Conservation (phyloP, 2,888 invertebrate species). For the Lasius platythorax region DNA sequence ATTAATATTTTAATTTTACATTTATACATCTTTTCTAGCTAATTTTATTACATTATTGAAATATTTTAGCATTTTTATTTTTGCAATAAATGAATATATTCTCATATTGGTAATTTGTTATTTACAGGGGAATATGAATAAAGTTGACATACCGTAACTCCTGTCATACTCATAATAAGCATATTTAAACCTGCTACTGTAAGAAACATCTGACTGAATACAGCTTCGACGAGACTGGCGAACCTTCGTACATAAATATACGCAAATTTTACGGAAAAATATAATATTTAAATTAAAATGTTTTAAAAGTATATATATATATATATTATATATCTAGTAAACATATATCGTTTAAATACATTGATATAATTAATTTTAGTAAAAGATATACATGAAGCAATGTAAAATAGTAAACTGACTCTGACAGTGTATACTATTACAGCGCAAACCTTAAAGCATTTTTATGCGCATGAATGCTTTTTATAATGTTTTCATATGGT, state of each 20-base stretch:
- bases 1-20: not conserved
- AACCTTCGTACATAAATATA: constrained; percentile 18
- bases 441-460: constrained; percentile 38
- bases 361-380: constrained; percentile 2
- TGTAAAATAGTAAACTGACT: not conserved
- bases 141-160: constrained; percentile 41
- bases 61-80: not conserved
- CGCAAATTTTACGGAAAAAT: not conserved
- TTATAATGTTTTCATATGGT: constrained; percentile 36
- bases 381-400: not conserved
- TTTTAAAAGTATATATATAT: not conserved
- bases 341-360: not conserved
- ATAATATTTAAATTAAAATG: not conserved
- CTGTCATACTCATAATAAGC: constrained; percentile 52
- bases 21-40: not conserved
- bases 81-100: not conserved
- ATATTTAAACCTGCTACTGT: constrained; percentile 32
- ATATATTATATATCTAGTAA: not conserved
- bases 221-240: constrained; percentile 41
- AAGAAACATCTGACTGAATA: constrained; percentile 25
- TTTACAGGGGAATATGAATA: not conserved
- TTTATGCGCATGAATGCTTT: constrained; percentile 36
- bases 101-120: not conserved
- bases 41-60: constrained; percentile 9
- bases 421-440: not conserved